Base-by-base conservation (phyloP, 2,113 vertebrate species). In the Cochlearius cochlearius region DNA sequence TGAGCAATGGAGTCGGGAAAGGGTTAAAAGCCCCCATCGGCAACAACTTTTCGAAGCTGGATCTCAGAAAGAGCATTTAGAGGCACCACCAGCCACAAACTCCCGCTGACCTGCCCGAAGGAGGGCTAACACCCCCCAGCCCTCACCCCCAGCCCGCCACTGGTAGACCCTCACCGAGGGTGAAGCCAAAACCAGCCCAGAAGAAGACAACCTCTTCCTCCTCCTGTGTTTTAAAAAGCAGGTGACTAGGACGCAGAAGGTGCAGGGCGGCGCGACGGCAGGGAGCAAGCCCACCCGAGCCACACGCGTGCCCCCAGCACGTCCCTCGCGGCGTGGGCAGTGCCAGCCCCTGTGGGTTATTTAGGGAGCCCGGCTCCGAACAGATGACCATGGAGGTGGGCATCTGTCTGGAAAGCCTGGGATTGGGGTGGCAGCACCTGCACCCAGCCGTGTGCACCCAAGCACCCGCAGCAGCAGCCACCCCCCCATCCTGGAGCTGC, bases 361-460 rank as follows among this genome's bases (percentile, higher is more conserved):
- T 52, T 20, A 25, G 52, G 62, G 58, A 75, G 38, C 21, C 50
- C 9, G 5, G 34, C 76, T 39, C 36, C 1, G 2, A 19, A 8
- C 1, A 11, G 21, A 5, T 6, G 49, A 15, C 4, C 45, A 2
- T 0, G 4, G 60, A 9, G n/a, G 60, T 29, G 38, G 34, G 36
- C 2, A 2, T 4, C 32, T 26, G 23, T 23, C 58, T 38, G 64
- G 63, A 49, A 58, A 55, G 32, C 26, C 45, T 10, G 64, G 59
- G 50, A 16, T 6, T 0, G 4, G 20, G 36, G 45, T 53, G 38
- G 41, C 74, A 20, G 58, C 1, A 2, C 69, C 81, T 17, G 47
- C 50, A 17, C 17, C 43, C 86, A 23, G 26, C 11, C 27, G 4
- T 9, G 3, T 10, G 39, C 56, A 22, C 56, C 27, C 7, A 0